Conservation (phyloP, 2,113 vertebrate species). For the Forbesichthys agassizii region DNA sequence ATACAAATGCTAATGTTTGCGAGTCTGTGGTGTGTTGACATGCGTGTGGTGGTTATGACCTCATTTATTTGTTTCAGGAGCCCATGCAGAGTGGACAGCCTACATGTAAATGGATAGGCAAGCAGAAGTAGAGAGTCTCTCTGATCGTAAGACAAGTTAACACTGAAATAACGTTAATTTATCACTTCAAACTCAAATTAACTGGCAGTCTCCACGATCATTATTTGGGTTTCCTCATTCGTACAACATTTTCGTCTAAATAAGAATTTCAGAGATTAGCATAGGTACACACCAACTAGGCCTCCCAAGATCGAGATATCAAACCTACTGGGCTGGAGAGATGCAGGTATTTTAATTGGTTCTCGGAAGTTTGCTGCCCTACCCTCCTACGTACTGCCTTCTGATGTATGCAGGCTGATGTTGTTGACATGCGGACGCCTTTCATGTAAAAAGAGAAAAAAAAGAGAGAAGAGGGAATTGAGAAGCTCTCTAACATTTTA, state of each 20-base stretch:
- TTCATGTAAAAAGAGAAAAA: constrained; percentile 20
- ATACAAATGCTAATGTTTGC: neutral
- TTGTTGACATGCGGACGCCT: constrained; percentile 41
- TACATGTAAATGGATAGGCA: constrained; percentile 56
- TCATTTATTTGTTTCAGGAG: constrained; percentile 41
- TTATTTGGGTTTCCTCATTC: constrained; percentile 44
- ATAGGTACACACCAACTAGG: constrained; percentile 36
- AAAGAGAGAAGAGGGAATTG: constrained; percentile 14
- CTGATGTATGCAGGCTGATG: constrained; percentile 14
- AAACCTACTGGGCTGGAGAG: constrained; percentile 51
- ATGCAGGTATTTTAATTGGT: constrained; percentile 36
- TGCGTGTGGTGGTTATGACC: constrained; percentile 43
- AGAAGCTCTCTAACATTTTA: neutral
- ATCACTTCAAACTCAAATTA: constrained; percentile 59
- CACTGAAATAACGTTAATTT: constrained; percentile 57
- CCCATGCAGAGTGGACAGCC: constrained; percentile 41
- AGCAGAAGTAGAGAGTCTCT: constrained; percentile 41
- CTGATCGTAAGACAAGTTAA: constrained; percentile 58
- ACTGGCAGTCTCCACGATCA: constrained; percentile 50
- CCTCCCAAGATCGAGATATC: constrained; percentile 46
- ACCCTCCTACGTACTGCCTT: constrained; percentile 26
- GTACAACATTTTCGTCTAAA: constrained; percentile 54
- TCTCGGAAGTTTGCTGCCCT: constrained; percentile 35
- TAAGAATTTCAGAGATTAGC: constrained; percentile 45
- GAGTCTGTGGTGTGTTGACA: constrained; percentile 24